These are phyloP conservation scores for Oophaga pumilio DNA, from an alignment of 2,113 vertebrate genomes.

Conservation along the genomic window DNA sequence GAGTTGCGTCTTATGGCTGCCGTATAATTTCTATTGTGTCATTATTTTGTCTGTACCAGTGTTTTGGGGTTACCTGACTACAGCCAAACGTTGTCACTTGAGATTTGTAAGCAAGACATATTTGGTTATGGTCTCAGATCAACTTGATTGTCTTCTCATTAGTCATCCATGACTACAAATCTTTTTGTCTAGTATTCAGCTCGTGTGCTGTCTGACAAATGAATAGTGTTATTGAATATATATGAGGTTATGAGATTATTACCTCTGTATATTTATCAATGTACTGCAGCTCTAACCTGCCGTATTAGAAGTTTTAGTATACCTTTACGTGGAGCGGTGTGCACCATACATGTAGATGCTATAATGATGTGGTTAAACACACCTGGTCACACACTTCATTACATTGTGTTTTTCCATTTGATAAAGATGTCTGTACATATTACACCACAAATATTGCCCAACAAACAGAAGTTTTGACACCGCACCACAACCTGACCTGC, in stretches of 20 bases:
- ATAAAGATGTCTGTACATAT: too few relatives aligned
- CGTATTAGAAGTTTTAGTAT: too few relatives aligned
- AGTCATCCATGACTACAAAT: constrained; percentile 22
- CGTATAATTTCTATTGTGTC: constrained; percentile 35
- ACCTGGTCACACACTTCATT: too few relatives aligned
- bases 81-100: constrained; percentile 12
- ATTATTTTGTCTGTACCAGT: constrained; percentile 23
- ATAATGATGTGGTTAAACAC: too few relatives aligned
- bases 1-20: constrained; percentile 14
- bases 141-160: constrained; percentile 2
- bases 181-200: constrained; percentile 6
- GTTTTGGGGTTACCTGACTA: constrained; percentile 39
- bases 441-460: not conserved
- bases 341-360: too few relatives aligned
- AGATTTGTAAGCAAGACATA: not conserved
- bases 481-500: not conserved
- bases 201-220: not conserved
- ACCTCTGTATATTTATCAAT: too few relatives aligned
- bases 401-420: too few relatives aligned
- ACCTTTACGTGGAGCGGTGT: too few relatives aligned
- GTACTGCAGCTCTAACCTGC: too few relatives aligned
- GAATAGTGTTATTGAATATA: not conserved
- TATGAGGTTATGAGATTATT: too few relatives aligned
- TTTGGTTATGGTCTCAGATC: constrained; percentile 15
- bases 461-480: not conserved